Evolutionary conservation across 2,113 vertebrate species (phyloP).

Genomic region (Rhabdornis inornatus): DNA sequence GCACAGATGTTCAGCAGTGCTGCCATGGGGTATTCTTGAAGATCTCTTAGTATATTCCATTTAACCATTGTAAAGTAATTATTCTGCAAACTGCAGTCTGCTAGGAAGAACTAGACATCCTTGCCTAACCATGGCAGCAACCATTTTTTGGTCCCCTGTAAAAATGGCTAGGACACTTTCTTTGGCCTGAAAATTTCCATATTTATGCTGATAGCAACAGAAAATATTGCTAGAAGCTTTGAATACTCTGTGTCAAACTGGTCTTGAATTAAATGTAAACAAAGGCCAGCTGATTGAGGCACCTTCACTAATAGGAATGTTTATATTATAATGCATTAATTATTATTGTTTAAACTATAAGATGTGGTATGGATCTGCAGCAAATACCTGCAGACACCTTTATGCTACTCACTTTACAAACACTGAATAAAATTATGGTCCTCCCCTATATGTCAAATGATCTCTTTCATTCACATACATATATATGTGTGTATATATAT

Average conservation of each 20-base stretch:
- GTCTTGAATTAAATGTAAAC: neutral
- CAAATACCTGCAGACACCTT: neutral
- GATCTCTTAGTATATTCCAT: neutral
- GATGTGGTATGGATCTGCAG: neutral
- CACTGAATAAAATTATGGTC: neutral
- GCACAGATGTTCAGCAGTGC: neutral
- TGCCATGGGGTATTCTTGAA: neutral
- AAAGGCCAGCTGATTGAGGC: neutral
- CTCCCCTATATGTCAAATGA: neutral
- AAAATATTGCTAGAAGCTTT: neutral
- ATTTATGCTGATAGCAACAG: neutral
- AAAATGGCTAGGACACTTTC: neutral
- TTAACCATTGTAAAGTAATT: neutral
- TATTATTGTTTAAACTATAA: neutral
- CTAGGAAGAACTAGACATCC: neutral
- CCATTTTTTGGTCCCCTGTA: neutral
- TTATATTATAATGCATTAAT: neutral
- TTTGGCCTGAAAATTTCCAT: neutral
- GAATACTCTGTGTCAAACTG: neutral
- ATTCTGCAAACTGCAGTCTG: neutral
- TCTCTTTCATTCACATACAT: neutral
- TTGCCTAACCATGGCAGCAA: accelerated
- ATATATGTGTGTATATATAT: too few relatives aligned
- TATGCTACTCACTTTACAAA: neutral
- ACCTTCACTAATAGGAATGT: neutral